phyloP scores from a whole-genome alignment of 2,113 vertebrate genomes.

The Mystacornis crossleyi region DNA sequence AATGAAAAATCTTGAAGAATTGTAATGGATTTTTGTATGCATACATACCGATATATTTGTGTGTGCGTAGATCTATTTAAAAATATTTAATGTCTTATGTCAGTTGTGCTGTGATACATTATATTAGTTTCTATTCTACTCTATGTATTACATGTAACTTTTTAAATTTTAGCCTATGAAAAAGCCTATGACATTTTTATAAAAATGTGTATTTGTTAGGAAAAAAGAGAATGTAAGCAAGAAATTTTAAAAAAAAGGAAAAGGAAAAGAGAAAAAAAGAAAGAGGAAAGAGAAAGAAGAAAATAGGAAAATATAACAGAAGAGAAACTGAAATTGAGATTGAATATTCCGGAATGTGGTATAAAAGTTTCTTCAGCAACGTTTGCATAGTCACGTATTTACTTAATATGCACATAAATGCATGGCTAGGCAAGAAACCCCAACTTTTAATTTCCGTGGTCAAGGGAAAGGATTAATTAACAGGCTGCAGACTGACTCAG shows the following conservation, averaged over 20 bases:
- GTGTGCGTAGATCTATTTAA: neutral
- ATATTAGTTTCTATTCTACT: neutral
- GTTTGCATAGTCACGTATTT: neutral
- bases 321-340: neutral
- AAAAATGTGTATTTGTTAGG: neutral
- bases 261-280: neutral
- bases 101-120: neutral
- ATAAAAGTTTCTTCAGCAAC: neutral
- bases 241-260: neutral
- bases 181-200: neutral
- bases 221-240: neutral
- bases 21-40: conserved; percentile 37
- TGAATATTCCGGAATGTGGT: neutral
- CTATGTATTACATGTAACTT: neutral
- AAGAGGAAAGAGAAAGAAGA: neutral
- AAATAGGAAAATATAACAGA: neutral
- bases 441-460: neutral
- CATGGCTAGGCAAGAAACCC: neutral
- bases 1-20: conserved; percentile 73
- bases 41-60: neutral
- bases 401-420: neutral
- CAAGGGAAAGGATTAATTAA: neutral
- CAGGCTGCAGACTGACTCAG: neutral
- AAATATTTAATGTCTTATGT: neutral
- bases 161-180: neutral